phyloP scores from a whole-genome alignment of 2,888 invertebrate genomes.

The Limnephilus auricula region DNA sequence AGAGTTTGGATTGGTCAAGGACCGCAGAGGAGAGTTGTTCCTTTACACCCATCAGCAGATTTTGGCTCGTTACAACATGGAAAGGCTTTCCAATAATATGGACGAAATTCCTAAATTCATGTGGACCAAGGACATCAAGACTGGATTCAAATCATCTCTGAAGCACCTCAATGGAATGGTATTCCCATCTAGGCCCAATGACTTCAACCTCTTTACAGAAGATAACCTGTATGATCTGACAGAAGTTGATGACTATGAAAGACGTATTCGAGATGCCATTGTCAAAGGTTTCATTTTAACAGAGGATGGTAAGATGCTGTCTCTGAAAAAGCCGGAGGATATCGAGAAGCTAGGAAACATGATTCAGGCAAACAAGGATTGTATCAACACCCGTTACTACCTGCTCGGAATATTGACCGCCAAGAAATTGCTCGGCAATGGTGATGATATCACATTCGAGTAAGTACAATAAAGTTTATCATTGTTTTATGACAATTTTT shows the following conservation, averaged over 20 bases:
- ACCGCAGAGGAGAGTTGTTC: conserved; percentile 73
- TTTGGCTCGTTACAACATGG: conserved; percentile 78
- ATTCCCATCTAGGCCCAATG: conserved; percentile 76
- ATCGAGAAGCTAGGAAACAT: conserved; percentile 82
- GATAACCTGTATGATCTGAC: conserved; percentile 54
- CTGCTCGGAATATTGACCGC: conserved; percentile 78
- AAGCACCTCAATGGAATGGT: conserved; percentile 78
- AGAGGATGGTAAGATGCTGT: conserved; percentile 77
- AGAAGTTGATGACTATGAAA: conserved; percentile 70
- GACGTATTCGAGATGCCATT: conserved; percentile 75
- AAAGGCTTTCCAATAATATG: conserved; percentile 80
- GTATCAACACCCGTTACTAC: conserved; percentile 79
- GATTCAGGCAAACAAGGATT: conserved; percentile 81
- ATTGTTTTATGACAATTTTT: too few species aligned
- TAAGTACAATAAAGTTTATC: neutral
- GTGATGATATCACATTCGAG: conserved; percentile 67
- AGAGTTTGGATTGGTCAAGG: conserved; percentile 69
- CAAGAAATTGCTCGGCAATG: conserved; percentile 79
- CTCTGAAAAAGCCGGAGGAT: conserved; percentile 78
- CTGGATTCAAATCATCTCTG: conserved; percentile 80
- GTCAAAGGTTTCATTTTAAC: conserved; percentile 74
- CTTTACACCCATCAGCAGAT: conserved; percentile 75
- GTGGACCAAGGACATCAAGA: conserved; percentile 75
- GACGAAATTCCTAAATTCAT: conserved; percentile 78
- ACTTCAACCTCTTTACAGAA: conserved; percentile 65